Evolutionary conservation across 2,113 vertebrate species (phyloP), one percentile per base, ranked within the genome.

Genomic region (Toxotes chatareus): DNA sequence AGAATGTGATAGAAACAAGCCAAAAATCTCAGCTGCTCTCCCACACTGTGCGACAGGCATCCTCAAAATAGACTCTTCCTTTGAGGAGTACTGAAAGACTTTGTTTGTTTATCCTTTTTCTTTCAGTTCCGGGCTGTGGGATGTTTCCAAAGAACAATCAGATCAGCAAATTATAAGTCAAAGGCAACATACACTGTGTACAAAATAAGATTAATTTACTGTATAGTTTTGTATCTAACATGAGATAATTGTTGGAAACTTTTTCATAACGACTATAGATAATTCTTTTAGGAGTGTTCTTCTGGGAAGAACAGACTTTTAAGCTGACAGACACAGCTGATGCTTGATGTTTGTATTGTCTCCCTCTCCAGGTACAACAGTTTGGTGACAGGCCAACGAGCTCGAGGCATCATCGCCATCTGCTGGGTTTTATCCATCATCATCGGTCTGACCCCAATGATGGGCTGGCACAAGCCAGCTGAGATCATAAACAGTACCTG

Each of bases 391-490:
- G 95, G 96, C 57, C 83, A 94, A 36, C 95, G 97, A 47, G 98
- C 98, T 34, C 96, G 93, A 84, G 95, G 95, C 62, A 96, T 98
- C 93, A 99, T 99, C 47, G 96, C 95, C 32, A 87, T 99, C 90
- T 99, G 97, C 94, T 99, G 98, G 98, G 93, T 97, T 42, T 88
- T 99, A 55, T 99, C 98, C 4, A 97, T 99, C 67, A 91, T 95
- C 88, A 99, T 99, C 0, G 98, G 98, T 53, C 94, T 99, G 86
- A 99, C 96, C 0, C 98, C 98, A 2, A 98, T 99, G 97, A 94
- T 99, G 71, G 98, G 98, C 84, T 99, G 98, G 98, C 95, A 97
- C 94, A 92, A 78, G 0, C 83, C 57, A 0, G 0, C 86, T 0
- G 4, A 42, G 0, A 56, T 27, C 4, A 7, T 1, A 14, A 62